Evolutionary conservation across 2,888 invertebrate species (phyloP).

Genomic region (Himalopsyche kuldschensis): DNA sequence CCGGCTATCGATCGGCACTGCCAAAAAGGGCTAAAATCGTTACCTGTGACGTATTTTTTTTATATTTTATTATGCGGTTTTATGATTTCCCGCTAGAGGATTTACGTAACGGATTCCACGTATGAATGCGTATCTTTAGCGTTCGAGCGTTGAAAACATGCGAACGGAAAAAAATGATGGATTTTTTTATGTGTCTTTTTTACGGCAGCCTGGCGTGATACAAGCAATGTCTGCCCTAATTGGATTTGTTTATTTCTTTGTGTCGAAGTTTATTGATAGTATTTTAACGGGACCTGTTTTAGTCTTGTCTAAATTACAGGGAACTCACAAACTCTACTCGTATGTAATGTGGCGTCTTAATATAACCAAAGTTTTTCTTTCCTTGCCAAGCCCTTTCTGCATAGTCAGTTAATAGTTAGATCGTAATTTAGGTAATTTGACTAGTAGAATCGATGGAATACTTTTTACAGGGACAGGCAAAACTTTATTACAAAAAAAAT

Average conservation of each 20-base stretch:
- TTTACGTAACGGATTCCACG: not conserved
- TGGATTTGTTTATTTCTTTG: not conserved
- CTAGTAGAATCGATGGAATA: too few relatives aligned
- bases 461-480: too few relatives aligned
- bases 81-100: not conserved
- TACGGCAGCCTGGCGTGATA: not conserved
- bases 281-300: not conserved
- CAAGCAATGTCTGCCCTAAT: not conserved
- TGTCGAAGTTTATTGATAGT: not conserved
- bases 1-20: not conserved
- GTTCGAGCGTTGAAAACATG: not conserved
- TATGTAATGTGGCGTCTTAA: too few relatives aligned
- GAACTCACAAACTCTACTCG: too few relatives aligned
- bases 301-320: too few relatives aligned
- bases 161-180: not conserved
- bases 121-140: not conserved
- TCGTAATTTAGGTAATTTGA: too few relatives aligned
- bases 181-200: not conserved
- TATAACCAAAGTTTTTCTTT: too few relatives aligned
- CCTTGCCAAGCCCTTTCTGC: too few relatives aligned
- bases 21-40: not conserved
- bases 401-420: too few relatives aligned
- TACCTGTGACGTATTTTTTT: not conserved
- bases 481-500: too few relatives aligned
- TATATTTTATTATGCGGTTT: not conserved